A percentile compares a stretch with the other conserved stretches of the same genome.
These are phyloP conservation scores for Morpho deidamia DNA, from an alignment of 2,888 invertebrate species.

Conservation along the genomic window DNA sequence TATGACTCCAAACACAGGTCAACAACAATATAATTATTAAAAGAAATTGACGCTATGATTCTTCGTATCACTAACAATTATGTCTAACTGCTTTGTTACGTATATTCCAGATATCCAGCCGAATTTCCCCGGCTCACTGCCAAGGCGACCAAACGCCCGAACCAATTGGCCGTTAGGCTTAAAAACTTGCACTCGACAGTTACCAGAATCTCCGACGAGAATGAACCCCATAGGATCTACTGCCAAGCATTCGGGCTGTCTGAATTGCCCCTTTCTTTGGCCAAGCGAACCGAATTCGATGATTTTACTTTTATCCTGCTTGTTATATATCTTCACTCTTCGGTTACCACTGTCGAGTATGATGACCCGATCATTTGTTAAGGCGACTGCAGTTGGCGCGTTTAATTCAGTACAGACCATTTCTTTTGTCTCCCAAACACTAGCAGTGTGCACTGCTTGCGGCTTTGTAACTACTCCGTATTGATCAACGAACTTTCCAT, in stretches of 20 bases:
- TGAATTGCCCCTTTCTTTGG: constrained; percentile 82
- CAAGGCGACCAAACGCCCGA: constrained; percentile 80
- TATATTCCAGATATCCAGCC: constrained; percentile 84
- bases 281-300: constrained; percentile 83
- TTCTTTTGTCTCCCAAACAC: constrained; percentile 53
- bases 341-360: constrained; percentile 86
- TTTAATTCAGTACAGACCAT: constrained; percentile 78
- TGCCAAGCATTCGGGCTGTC: constrained; percentile 85
- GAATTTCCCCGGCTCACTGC: constrained; percentile 70
- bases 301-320: constrained; percentile 71
- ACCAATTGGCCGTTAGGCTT: constrained; percentile 83
- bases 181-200: constrained; percentile 86
- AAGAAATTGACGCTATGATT: constrained; percentile 69
- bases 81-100: constrained; percentile 78
- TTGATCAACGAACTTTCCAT: constrained; percentile 80
- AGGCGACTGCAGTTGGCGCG: constrained; percentile 84
- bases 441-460: constrained; percentile 42
- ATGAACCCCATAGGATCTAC: constrained; percentile 86
- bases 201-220: constrained; percentile 88
- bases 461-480: constrained; percentile 74
- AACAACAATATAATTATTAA: constrained; percentile 25
- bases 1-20: too few species aligned
- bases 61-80: constrained; percentile 80
- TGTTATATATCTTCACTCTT: constrained; percentile 80
- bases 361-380: constrained; percentile 72